Percentiles rank a stretch among this genome's conserved stretches.
Evolutionary conservation across 1,140 invertebrate genomes (phyloP).

Genomic region (Listronotus oregonensis): DNA sequence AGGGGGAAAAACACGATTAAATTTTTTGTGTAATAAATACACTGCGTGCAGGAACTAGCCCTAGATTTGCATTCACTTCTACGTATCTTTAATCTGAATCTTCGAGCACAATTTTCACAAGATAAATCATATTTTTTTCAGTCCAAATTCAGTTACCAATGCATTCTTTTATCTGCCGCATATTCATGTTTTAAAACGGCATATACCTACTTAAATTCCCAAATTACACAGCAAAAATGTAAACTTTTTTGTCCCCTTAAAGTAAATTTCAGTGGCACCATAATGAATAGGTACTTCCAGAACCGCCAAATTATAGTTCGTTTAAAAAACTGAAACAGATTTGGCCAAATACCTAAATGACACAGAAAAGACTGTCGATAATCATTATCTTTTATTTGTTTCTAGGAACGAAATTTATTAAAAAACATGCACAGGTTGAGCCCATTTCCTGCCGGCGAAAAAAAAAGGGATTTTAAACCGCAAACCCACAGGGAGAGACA

Average conservation of each 20-base stretch:
- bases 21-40: too few relatives aligned
- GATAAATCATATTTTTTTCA: too few relatives aligned
- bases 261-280: not conserved
- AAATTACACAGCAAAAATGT: too few relatives aligned
- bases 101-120: too few relatives aligned
- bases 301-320: constrained; percentile 21
- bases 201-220: too few relatives aligned
- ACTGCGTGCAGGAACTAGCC: too few relatives aligned
- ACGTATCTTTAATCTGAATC: too few relatives aligned
- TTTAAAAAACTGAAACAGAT: constrained; percentile 21
- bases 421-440: constrained; percentile 27
- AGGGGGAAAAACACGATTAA: too few relatives aligned
- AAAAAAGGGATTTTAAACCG: constrained; percentile 16
- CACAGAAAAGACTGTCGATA: constrained; percentile 19
- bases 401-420: constrained; percentile 21
- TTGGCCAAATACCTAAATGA: constrained; percentile 31
- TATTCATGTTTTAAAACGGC: too few relatives aligned
- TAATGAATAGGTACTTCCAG: constrained; percentile 26
- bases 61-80: too few relatives aligned
- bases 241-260: not conserved
- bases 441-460: constrained; percentile 23
- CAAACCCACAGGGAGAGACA: constrained; percentile 13
- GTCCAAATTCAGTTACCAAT: too few relatives aligned
- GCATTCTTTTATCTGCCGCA: too few relatives aligned
- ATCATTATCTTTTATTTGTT: constrained; percentile 17